Evolutionary conservation across 2,797 vertebrate genomes (phyloP).

Genomic region (Liasis olivaceus): DNA sequence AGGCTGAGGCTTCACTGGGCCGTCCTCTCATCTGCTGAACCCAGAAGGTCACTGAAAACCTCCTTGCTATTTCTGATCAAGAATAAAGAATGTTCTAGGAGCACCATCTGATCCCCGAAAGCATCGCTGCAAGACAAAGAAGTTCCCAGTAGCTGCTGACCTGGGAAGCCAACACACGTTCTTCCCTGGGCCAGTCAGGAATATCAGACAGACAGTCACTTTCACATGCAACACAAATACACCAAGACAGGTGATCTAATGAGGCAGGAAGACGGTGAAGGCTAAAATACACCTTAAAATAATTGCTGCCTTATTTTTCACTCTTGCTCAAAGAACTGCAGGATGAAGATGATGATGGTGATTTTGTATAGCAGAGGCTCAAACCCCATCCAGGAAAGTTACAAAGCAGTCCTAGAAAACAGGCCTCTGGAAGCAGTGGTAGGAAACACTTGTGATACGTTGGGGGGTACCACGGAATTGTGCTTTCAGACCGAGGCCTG

Average conservation of each 20-base stretch:
- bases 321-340: not conserved
- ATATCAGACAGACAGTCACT: not conserved
- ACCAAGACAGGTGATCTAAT: not conserved
- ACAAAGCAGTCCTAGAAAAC: not conserved
- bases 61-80: not conserved
- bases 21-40: not conserved
- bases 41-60: not conserved
- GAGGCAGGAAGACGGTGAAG: not conserved
- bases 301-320: not conserved
- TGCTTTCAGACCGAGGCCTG: not conserved
- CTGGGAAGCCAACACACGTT: not conserved
- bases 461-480: not conserved
- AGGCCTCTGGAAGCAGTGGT: not conserved
- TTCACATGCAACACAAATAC: not conserved
- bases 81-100: slow-evolving; percentile 8
- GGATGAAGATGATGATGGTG: not conserved
- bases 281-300: not conserved
- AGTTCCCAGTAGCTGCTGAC: not conserved
- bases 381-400: not conserved
- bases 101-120: not conserved
- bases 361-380: not conserved
- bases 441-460: not conserved
- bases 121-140: not conserved
- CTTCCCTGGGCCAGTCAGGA: not conserved
- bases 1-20: not conserved